phyloP scores from a whole-genome alignment of 2,888 invertebrate genomes.

The Nowickia ferox region DNA sequence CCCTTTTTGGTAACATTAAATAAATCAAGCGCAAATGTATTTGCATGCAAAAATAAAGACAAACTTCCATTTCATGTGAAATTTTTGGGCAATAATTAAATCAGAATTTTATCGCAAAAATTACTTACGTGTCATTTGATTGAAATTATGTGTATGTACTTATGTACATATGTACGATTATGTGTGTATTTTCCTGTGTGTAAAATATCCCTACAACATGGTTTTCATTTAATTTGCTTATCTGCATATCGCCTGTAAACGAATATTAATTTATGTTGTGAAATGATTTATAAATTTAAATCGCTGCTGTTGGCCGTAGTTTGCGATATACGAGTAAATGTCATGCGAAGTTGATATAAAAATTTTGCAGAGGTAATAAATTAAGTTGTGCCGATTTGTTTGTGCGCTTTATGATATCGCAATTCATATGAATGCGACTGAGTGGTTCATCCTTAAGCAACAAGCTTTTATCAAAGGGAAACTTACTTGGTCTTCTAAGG shows the following conservation, averaged over 20 bases:
- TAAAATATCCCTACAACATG: background rate
- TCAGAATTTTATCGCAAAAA: background rate
- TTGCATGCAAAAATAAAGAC: background rate
- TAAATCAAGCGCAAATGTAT: background rate
- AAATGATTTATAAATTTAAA: constrained; percentile 27
- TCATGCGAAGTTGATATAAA: constrained; percentile 32
- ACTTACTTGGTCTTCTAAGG: too few relatives aligned
- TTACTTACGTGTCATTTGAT: background rate
- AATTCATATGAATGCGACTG: too few relatives aligned
- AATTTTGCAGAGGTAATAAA: background rate
- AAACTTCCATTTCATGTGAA: background rate
- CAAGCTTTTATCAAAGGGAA: too few relatives aligned
- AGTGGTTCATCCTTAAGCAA: too few relatives aligned
- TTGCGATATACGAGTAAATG: background rate
- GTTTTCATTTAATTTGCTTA: constrained; percentile 16
- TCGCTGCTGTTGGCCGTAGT: background rate
- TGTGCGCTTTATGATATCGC: background rate
- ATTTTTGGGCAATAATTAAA: background rate
- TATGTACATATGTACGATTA: too few relatives aligned
- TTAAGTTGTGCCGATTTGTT: background rate
- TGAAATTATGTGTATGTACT: background rate
- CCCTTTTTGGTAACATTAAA: background rate
- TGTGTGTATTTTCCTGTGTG: background rate
- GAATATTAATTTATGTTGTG: constrained; percentile 10
- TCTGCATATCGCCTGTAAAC: background rate